phyloP scores from a whole-genome alignment of 2,888 invertebrate species.

The Trissonchulus latispiculum region DNA sequence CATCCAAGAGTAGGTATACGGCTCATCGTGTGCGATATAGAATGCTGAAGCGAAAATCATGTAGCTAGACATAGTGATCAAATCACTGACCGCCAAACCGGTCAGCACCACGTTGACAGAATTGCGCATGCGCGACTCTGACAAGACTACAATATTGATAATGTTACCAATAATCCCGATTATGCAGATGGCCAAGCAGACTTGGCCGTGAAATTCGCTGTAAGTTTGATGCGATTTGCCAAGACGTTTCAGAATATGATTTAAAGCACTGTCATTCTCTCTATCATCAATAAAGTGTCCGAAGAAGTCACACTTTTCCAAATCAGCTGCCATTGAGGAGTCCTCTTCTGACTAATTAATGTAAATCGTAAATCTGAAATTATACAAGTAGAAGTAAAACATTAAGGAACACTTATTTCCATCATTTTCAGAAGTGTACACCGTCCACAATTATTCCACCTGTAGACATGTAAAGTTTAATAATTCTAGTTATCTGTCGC shows the following conservation, averaged over 20 bases:
- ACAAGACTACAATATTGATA: constrained; percentile 18
- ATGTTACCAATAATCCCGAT: constrained; percentile 14
- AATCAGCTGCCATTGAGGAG: not conserved
- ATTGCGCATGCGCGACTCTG: constrained; percentile 16
- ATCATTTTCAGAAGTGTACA: no score
- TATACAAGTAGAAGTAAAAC: no score
- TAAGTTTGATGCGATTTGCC: not conserved
- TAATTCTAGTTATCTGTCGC: no score
- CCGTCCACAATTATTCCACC: no score
- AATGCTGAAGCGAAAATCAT: constrained; percentile 14
- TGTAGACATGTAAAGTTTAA: no score
- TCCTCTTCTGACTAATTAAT: no score
- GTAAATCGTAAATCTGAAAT: no score
- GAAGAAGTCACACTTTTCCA: not conserved
- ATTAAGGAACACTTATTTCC: no score
- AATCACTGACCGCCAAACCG: constrained; percentile 17
- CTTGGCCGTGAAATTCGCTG: constrained; percentile 12
- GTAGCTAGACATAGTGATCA: constrained; percentile 8
- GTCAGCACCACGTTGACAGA: constrained; percentile 16
- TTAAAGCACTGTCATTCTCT: not conserved
- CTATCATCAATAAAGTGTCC: not conserved
- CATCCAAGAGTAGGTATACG: constrained; percentile 17
- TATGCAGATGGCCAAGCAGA: constrained; percentile 10
- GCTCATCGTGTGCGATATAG: not conserved
- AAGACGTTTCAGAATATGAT: not conserved